phyloP scores from a whole-genome alignment of 2,113 vertebrate genomes.

The Rhabdornis inornatus region DNA sequence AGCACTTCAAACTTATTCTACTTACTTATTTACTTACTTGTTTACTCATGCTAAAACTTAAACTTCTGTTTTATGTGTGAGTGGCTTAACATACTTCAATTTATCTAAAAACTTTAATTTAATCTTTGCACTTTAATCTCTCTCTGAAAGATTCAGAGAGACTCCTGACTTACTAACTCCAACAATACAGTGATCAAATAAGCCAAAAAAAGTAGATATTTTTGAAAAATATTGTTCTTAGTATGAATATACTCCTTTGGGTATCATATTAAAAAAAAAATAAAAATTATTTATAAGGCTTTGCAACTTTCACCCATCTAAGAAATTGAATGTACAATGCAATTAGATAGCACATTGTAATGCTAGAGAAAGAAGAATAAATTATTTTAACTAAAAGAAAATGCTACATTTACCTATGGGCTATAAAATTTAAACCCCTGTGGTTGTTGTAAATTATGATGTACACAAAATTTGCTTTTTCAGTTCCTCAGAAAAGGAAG shows the following conservation, averaged over 20 bases:
- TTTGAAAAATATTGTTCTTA: neutral
- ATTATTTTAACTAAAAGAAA: neutral
- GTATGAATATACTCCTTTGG: neutral
- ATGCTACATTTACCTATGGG: neutral
- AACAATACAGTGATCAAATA: neutral
- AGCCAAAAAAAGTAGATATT: neutral
- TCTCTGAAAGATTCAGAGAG: too few species aligned
- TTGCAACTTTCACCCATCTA: neutral
- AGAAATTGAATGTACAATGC: neutral
- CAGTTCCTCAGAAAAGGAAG: neutral
- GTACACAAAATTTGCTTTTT: neutral
- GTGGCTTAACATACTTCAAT: too few species aligned
- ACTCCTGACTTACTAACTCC: too few species aligned
- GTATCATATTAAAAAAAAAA: neutral
- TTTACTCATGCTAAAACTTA: too few species aligned
- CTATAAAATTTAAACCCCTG: neutral
- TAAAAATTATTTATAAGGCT: neutral
- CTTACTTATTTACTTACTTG: too few species aligned
- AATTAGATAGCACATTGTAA: neutral
- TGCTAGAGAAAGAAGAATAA: neutral
- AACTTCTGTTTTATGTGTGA: too few species aligned
- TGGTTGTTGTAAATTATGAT: neutral
- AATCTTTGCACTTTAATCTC: too few species aligned
- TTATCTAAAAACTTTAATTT: too few species aligned
- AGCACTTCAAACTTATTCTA: too few species aligned